These are phyloP conservation scores for Battus philenor DNA, from an alignment of 1,140 invertebrate genomes.

Conservation along the genomic window DNA sequence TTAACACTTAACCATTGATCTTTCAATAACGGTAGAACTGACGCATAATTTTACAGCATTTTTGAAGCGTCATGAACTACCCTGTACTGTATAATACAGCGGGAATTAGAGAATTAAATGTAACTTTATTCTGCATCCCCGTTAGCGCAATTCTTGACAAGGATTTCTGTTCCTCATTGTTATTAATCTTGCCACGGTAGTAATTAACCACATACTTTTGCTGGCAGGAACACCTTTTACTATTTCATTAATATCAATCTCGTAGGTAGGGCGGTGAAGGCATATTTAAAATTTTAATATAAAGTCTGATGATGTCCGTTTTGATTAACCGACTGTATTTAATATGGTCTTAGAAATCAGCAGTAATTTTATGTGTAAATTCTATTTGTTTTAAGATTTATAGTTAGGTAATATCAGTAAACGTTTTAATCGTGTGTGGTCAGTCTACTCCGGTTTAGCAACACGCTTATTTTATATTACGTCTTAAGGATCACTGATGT, in stretches of 20 bases:
- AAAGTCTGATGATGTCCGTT: conserved; percentile 56
- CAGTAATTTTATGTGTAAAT: conserved; percentile 60
- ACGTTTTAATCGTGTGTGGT: conserved; percentile 38
- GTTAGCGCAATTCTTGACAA: not conserved
- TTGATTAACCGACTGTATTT: conserved; percentile 45
- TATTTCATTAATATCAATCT: conserved; percentile 55
- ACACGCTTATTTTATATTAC: conserved; percentile 44
- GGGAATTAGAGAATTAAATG: conserved; percentile 8
- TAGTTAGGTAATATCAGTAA: conserved; percentile 59
- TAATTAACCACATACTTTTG: conserved; percentile 50
- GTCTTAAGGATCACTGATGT: conserved; percentile 24
- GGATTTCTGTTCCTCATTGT: conserved; percentile 22
- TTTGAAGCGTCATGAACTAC: no score
- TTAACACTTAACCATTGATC: no score
- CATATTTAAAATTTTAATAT: conserved; percentile 52
- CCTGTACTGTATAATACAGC: no score
- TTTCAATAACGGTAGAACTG: no score
- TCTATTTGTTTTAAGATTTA: conserved; percentile 63
- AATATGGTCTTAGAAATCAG: conserved; percentile 58
- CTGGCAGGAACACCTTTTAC: conserved; percentile 53
- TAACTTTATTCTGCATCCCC: conserved; percentile 1
- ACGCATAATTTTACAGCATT: no score
- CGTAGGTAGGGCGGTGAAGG: conserved; percentile 60
- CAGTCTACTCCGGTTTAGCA: conserved; percentile 39
- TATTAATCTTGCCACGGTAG: conserved; percentile 26